Evolutionary conservation across 2,113 vertebrate genomes (phyloP).

Genomic region (Syngnathus scovelli): DNA sequence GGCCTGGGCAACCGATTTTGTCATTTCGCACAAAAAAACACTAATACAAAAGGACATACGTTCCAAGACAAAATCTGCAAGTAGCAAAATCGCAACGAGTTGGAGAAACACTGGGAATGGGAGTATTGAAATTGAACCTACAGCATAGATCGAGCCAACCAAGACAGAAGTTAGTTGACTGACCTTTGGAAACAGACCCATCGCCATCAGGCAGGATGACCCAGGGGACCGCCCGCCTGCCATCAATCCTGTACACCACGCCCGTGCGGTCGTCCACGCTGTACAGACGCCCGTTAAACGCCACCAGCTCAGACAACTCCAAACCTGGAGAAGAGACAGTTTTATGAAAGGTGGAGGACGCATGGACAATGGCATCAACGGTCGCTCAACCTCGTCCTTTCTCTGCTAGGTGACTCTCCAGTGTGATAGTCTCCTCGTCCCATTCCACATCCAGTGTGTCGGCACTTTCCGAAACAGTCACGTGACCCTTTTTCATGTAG

Average conservation of each 20-base stretch:
- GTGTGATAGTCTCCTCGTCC: slow-evolving; percentile 70
- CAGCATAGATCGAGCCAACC: not conserved
- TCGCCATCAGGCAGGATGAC: slow-evolving; percentile 92
- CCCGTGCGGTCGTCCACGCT: slow-evolving; percentile 90
- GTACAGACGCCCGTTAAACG: slow-evolving; percentile 89
- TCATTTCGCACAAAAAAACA: too few species aligned
- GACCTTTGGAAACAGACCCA: slow-evolving; percentile 86
- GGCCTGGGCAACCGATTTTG: too few species aligned
- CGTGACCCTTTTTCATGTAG: slow-evolving; percentile 82
- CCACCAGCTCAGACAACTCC: slow-evolving; percentile 91
- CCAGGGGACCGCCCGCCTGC: slow-evolving; percentile 84
- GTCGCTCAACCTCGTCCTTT: slow-evolving; percentile 79
- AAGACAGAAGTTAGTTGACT: slow-evolving; percentile 19
- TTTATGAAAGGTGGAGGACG: not conserved
- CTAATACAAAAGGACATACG: too few species aligned
- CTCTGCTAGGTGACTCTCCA: slow-evolving; percentile 85
- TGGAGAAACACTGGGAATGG: too few species aligned
- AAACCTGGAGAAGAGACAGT: slow-evolving; percentile 70
- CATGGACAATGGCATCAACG: not conserved
- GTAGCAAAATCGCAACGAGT: too few species aligned
- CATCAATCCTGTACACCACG: slow-evolving; percentile 87
- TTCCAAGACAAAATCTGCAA: too few species aligned
- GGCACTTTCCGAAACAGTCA: slow-evolving; percentile 76
- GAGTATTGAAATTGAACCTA: too few species aligned
- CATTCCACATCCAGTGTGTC: slow-evolving; percentile 80